Base-by-base conservation (phyloP, 2,113 vertebrate genomes). In the Microcebus jonahi region DNA sequence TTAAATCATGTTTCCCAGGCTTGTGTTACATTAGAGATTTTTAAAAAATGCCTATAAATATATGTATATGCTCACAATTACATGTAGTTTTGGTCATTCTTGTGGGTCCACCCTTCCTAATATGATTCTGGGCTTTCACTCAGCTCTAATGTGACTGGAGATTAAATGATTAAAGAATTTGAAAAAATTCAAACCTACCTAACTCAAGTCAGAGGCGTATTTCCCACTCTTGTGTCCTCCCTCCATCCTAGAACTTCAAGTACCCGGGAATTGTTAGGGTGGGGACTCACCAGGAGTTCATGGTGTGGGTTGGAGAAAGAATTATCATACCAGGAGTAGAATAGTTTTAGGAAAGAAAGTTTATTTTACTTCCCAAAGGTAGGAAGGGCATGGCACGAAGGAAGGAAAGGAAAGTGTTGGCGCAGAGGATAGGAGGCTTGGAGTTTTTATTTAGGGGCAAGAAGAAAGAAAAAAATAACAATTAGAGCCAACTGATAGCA, bases 121-220 rank as follows among this genome's bases (percentile, higher is more conserved):
- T 87, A 57, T 45, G 65, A 84, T 57, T 93, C 75, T 88, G 67
- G 77, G 70, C 76, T 95, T 92, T 85, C 61, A 57, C 29, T 94
- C 53, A 68, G 55, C 84, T 90, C 65, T 75, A 65, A 39, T 91
- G 71, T 94, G 50, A 80, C 76, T 94, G 39, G 36, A 87, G 76
- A 90, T 48, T 71, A 71, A 95, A 93, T 87, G 61, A 93, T 81
- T 80, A 70, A 79, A 73, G 17, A 61, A 88, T 96, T 90, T 76
- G 63, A 81, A 67, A 96, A 84, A 68, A 85, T 84, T 88, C 42
- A 87, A n/a, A 42, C 31, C 71, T 61, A 34, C 18, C 31, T 93
- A 31, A 57, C 14, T 77, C 68, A 63, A 10, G 18, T 83, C 77
- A 83, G 57, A 39, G 81, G 23, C 17, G 18, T 61, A 14, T 39